These are phyloP conservation scores for Brachionus angularis DNA, from an alignment of 1,140 invertebrate genomes.

Conservation along the genomic window DNA sequence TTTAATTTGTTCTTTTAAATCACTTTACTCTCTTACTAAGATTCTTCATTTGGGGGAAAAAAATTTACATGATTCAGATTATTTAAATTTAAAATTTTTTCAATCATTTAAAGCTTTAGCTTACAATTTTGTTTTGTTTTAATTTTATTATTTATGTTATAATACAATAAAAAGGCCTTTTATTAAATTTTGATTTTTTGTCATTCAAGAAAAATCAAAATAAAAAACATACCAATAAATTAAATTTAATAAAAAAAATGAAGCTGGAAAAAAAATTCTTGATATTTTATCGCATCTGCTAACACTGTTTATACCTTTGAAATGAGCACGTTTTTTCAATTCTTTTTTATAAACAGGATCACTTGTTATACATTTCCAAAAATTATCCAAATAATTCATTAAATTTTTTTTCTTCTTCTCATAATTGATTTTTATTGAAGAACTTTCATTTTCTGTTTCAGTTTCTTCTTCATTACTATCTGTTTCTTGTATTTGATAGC, in stretches of 20 bases:
- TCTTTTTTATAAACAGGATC: constrained; percentile 25
- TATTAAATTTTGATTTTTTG: background rate
- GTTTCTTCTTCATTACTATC: constrained; percentile 14
- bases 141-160: too few species aligned
- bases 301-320: constrained; percentile 49
- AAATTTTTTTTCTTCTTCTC: background rate
- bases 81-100: too few species aligned
- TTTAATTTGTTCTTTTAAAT: too few species aligned
- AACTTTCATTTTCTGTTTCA: background rate
- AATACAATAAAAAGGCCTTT: too few species aligned
- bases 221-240: constrained; percentile 61
- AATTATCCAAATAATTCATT: background rate
- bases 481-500: background rate
- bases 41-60: too few species aligned
- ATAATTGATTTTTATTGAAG: background rate
- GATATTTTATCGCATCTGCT: constrained; percentile 61
- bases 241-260: constrained; percentile 60
- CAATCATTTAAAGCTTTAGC: too few species aligned
- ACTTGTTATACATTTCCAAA: constrained; percentile 30
- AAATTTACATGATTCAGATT: too few species aligned
- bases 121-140: too few species aligned
- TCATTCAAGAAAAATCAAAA: too few species aligned
- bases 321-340: constrained; percentile 16
- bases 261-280: constrained; percentile 59
- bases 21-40: too few species aligned